Percentiles rank a stretch among this genome's conserved stretches.
Conservation (phyloP, 1,140 invertebrate species). For the Drosophila nannoptera region DNA sequence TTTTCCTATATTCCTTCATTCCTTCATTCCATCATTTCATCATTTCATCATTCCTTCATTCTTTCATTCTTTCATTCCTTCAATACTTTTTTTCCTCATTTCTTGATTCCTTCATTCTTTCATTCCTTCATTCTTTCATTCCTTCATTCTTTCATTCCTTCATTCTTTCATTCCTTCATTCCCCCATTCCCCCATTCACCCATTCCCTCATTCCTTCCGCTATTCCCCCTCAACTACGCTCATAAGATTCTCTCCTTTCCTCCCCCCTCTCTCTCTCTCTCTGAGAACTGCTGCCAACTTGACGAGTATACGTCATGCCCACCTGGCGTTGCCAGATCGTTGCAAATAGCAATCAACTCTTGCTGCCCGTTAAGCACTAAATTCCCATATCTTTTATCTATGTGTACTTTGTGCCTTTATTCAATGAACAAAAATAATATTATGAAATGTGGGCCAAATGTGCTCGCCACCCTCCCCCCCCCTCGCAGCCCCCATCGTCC, state of each 20-base stretch:
- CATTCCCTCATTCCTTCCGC: too few species aligned
- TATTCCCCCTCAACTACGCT: too few species aligned
- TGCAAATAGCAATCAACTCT: background rate
- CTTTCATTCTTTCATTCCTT: background rate
- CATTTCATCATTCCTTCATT: too few species aligned
- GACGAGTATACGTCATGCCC: background rate
- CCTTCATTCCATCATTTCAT: background rate
- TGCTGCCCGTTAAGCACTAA: background rate
- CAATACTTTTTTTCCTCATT: too few species aligned
- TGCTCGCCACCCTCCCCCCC: slow-evolving; percentile 15
- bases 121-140: background rate
- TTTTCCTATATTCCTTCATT: too few species aligned
- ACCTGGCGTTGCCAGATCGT: background rate
- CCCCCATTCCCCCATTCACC: too few species aligned
- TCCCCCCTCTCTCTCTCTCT: background rate
- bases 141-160: too few species aligned
- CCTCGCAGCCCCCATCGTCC: background rate
- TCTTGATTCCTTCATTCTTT: background rate
- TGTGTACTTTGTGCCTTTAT: background rate
- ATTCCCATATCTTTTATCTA: slow-evolving; percentile 14
- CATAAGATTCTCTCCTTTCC: too few species aligned
- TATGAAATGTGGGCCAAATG: slow-evolving; percentile 60
- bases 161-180: background rate
- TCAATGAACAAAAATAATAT: slow-evolving; percentile 29
- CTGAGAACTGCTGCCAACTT: background rate